Conservation (phyloP, 23 tunicate genomes). For the Botrylloides violaceus region DNA sequence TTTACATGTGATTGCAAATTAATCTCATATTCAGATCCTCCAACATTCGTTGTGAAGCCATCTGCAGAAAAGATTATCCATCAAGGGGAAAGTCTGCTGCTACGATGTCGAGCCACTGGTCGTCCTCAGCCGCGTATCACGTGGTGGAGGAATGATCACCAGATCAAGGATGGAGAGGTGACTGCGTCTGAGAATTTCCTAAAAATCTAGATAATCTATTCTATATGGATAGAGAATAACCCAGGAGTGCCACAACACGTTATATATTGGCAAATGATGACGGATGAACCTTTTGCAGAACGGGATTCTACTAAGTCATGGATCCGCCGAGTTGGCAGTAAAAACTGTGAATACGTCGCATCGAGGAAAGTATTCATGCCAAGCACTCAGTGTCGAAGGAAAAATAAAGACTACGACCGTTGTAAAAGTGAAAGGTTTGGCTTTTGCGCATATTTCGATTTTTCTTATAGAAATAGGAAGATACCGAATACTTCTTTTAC, state of each 20-base stretch:
- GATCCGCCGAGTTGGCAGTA: slow-evolving; percentile 15
- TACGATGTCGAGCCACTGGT: slow-evolving; percentile 41
- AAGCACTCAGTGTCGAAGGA: slow-evolving; percentile 46
- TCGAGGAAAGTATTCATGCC: slow-evolving; percentile 51
- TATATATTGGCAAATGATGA: neutral
- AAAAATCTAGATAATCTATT: neutral
- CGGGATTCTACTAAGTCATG: slow-evolving; percentile 26
- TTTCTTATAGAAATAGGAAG: neutral
- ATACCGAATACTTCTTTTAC: neutral
- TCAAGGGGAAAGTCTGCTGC: slow-evolving; percentile 24
- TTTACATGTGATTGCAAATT: no score
- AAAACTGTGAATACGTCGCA: slow-evolving; percentile 25
- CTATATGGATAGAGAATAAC: neutral
- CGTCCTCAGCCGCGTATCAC: slow-evolving; percentile 38
- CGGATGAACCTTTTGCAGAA: slow-evolving; percentile 6
- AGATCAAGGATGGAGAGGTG: slow-evolving; percentile 29
- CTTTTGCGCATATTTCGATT: neutral
- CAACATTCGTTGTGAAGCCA: slow-evolving; percentile 22
- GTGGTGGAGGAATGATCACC: slow-evolving; percentile 39
- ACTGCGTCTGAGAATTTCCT: no score
- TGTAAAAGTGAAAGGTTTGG: slow-evolving; percentile 42
- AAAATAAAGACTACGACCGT: slow-evolving; percentile 25
- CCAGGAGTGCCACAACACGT: neutral
- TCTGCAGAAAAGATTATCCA: neutral
- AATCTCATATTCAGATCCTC: slow-evolving; percentile 34